Conservation (phyloP, 2,888 invertebrate species). For the Ichneumoninae sp. region DNA sequence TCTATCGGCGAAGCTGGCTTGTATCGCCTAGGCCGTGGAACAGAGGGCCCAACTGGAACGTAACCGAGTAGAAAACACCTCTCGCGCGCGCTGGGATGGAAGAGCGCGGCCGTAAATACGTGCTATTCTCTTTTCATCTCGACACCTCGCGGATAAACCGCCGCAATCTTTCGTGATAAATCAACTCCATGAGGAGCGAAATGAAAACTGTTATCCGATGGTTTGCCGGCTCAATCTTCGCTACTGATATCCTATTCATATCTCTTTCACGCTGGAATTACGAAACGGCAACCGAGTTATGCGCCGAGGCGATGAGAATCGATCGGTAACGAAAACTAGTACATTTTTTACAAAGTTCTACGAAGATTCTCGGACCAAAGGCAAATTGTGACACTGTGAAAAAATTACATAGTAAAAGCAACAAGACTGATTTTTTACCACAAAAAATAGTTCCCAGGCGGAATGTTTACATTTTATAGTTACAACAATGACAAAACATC, state of each 20-base stretch:
- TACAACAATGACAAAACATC: too few species aligned
- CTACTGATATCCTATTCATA: not conserved
- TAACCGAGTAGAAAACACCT: constrained; percentile 44
- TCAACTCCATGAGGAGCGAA: constrained; percentile 17
- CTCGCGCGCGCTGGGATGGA: not conserved
- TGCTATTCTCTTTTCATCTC: constrained; percentile 8
- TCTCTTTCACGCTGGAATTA: not conserved
- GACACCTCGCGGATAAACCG: not conserved
- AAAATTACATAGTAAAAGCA: too few species aligned
- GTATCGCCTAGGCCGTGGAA: not conserved
- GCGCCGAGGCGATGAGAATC: too few species aligned
- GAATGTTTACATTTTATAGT: too few species aligned
- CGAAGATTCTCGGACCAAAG: not conserved
- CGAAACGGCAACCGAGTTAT: not conserved
- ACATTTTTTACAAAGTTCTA: not conserved
- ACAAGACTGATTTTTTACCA: too few species aligned
- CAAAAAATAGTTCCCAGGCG: too few species aligned
- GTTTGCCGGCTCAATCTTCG: constrained; percentile 7
- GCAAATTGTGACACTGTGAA: not conserved
- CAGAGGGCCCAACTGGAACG: constrained; percentile 36
- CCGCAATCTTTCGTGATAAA: constrained; percentile 6
- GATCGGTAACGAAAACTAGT: too few species aligned
- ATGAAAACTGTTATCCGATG: constrained; percentile 6
- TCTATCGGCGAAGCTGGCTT: not conserved
- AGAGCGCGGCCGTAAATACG: constrained; percentile 24